Conservation (phyloP, 92 coral and sea anemone genomes). For the Epizoanthus illoricatus region DNA sequence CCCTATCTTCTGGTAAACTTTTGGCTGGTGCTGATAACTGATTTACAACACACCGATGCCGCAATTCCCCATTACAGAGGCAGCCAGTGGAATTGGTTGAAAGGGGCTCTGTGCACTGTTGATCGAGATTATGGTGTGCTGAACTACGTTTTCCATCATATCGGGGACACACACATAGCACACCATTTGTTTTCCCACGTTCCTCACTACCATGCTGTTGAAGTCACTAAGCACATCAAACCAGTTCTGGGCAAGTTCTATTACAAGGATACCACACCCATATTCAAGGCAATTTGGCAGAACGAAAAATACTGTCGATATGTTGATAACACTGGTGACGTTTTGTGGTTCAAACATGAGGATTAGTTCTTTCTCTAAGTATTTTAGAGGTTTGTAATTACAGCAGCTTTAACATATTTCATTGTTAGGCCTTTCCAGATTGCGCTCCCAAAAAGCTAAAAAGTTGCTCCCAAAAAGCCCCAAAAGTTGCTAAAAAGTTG, state of each 20-base stretch:
- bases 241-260: slow-evolving; percentile 53
- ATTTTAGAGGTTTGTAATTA: too few species aligned
- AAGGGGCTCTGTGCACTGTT: slow-evolving; percentile 66
- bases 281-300: slow-evolving; percentile 64
- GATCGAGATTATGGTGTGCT: slow-evolving; percentile 64
- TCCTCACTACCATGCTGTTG: slow-evolving; percentile 71
- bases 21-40: slow-evolving; percentile 66
- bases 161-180: slow-evolving; percentile 62
- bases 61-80: slow-evolving; percentile 63
- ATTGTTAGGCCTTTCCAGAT: too few species aligned
- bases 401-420: too few species aligned
- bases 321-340: slow-evolving; percentile 48
- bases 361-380: too few species aligned
- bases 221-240: slow-evolving; percentile 50
- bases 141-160: slow-evolving; percentile 64
- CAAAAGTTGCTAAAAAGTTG: too few species aligned
- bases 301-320: slow-evolving; percentile 64
- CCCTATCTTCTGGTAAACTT: slow-evolving; percentile 64
- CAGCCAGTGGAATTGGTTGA: slow-evolving; percentile 62
- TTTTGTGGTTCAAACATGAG: slow-evolving; percentile 62
- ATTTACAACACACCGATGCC: slow-evolving; percentile 65
- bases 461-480: too few species aligned
- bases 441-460: too few species aligned
- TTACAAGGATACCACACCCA: slow-evolving; percentile 51
- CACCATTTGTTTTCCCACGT: slow-evolving; percentile 62